These are phyloP conservation scores for Actinostola sp. DNA, from an alignment of 92 coral and sea anemone species.

Conservation along the genomic window DNA sequence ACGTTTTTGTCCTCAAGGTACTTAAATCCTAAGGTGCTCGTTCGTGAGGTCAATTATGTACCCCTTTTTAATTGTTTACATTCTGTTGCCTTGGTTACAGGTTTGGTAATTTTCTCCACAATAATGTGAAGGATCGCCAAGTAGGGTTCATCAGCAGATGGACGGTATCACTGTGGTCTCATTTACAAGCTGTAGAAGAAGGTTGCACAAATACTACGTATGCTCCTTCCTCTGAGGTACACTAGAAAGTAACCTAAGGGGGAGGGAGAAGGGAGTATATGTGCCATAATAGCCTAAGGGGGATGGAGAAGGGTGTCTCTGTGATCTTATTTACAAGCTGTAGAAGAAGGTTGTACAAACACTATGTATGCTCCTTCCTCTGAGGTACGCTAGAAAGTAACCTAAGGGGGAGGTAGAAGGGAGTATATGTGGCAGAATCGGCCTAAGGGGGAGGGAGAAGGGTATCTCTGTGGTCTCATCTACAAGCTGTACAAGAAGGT, in stretches of 20 bases:
- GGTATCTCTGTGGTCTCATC: slow-evolving; percentile 95
- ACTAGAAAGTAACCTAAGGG: not conserved
- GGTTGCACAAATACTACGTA: slow-evolving; percentile 65
- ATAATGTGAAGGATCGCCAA: slow-evolving; percentile 76
- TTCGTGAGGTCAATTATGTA: no score
- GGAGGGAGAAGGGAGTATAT: not conserved
- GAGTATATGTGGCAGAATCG: not conserved
- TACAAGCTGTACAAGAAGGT: slow-evolving; percentile 72
- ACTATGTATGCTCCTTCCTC: slow-evolving; percentile 54
- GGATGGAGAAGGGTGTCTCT: slow-evolving; percentile 61
- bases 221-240: slow-evolving; percentile 71
- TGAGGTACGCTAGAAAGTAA: slow-evolving; percentile 58
- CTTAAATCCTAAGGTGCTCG: no score
- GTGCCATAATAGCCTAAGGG: not conserved
- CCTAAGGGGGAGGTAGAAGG: not conserved
- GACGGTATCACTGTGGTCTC: slow-evolving; percentile 97
- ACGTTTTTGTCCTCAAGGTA: no score
- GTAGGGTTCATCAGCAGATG: slow-evolving; percentile 40
- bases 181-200: slow-evolving; percentile 78
- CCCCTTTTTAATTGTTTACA: not conserved
- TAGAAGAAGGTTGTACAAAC: slow-evolving; percentile 68
- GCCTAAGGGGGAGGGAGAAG: not conserved
- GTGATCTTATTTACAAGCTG: slow-evolving; percentile 92
- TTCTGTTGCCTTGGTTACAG: slow-evolving; percentile 32
- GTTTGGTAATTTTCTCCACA: slow-evolving; percentile 97